These are phyloP conservation scores for Molanna angustata DNA, from an alignment of 2,888 invertebrate species.

Conservation along the genomic window DNA sequence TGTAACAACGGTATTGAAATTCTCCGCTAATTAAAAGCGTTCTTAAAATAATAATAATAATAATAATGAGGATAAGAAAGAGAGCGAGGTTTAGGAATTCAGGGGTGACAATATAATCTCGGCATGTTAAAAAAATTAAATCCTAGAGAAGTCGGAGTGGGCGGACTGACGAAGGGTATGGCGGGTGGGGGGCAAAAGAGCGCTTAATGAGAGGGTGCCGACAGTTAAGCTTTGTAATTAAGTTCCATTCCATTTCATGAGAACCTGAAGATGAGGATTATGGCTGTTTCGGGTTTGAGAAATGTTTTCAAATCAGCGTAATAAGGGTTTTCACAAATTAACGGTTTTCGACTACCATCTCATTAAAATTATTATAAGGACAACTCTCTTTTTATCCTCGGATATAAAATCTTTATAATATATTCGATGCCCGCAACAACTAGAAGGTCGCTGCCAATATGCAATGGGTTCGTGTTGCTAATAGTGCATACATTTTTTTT, in stretches of 20 bases:
- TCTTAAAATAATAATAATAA: constrained; percentile 27
- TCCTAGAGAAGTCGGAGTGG: constrained; percentile 10
- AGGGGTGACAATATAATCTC: constrained; percentile 29
- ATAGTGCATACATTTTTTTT: too few relatives aligned
- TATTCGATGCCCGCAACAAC: too few relatives aligned
- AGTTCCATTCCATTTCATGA: constrained; percentile 18
- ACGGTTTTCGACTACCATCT: not conserved
- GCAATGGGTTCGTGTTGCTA: too few relatives aligned
- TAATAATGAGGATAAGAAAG: too few relatives aligned
- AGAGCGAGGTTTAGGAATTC: constrained; percentile 11
- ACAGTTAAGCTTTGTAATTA: constrained; percentile 26
- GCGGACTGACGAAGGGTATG: not conserved
- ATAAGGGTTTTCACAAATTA: constrained; percentile 10
- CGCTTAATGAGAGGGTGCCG: constrained; percentile 21
- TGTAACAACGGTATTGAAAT: not conserved
- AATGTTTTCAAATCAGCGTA: constrained; percentile 13
- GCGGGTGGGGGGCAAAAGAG: not conserved
- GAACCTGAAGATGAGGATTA: constrained; percentile 18
- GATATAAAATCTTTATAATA: too few relatives aligned
- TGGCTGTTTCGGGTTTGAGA: constrained; percentile 16
- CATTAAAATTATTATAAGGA: too few relatives aligned
- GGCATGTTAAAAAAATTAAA: constrained; percentile 28
- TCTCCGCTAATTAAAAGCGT: constrained; percentile 29
- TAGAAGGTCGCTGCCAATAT: too few relatives aligned
- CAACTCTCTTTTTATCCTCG: too few relatives aligned